Percentiles rank a stretch among this genome's conserved stretches.
Evolutionary conservation across 2,888 invertebrate genomes (phyloP).

Genomic region (Morinoia aosen): DNA sequence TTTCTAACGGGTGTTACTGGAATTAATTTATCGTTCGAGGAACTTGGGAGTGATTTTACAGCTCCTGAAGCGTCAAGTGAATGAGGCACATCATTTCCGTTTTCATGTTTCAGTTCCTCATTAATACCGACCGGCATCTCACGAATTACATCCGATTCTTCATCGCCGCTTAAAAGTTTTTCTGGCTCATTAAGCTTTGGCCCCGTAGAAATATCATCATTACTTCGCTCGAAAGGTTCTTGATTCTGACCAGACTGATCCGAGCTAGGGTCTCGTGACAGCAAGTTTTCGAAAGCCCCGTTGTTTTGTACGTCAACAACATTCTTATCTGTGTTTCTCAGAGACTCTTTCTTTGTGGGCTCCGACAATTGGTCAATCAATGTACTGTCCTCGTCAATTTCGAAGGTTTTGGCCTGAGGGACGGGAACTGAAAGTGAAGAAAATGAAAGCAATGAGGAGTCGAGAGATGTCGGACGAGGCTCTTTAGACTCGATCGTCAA

Average conservation of each 20-base stretch:
- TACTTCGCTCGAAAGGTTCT: neutral
- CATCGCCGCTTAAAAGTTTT: neutral
- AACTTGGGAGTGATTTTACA: neutral
- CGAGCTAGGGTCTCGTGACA: neutral
- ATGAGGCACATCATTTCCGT: neutral
- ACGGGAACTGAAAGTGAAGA: neutral
- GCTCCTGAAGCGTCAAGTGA: neutral
- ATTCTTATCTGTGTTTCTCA: neutral
- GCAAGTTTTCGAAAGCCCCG: neutral
- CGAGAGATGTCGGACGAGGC: neutral
- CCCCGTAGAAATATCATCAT: neutral
- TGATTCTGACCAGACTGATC: neutral
- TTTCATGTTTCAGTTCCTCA: neutral
- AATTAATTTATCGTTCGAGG: neutral
- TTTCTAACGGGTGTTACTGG: neutral
- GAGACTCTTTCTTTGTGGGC: neutral
- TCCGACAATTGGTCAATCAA: neutral
- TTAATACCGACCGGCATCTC: neutral
- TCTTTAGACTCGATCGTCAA: neutral
- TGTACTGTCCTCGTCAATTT: neutral
- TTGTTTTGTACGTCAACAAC: neutral
- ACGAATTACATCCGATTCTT: neutral
- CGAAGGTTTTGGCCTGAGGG: slow-evolving; percentile 21
- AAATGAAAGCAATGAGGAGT: slow-evolving; percentile 2
- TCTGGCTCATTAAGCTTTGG: neutral